Base-by-base conservation (phyloP, 2,797 vertebrate genomes). In the Cuculus canorus region DNA sequence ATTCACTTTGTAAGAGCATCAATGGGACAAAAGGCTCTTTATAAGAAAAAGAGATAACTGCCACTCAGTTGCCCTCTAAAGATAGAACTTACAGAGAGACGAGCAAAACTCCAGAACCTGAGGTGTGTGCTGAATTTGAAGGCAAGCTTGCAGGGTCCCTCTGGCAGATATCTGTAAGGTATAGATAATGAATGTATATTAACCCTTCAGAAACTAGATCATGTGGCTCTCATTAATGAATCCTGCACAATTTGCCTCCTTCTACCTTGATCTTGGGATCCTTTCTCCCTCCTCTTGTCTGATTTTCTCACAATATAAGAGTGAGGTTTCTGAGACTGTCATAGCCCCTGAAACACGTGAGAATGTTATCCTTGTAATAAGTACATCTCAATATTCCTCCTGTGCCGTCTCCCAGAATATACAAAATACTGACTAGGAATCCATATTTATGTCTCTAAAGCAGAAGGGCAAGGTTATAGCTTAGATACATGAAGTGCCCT, bases 351-450 rank as follows among this genome's bases (percentile, higher is more conserved):
- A 92, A 94, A 83, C 47, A 75, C 33, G 47, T 59, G 41, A 83
- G 90, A 90, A 93, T 69, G 27, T 94, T 86, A 77, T 27, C 90
- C 37, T 59, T 91, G 47, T 72, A 95, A 96, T 79, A 88, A 86
- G 35, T 59, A 22, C 63, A 86, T 95, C 80, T 90, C 76, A 81
- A 54, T 92, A 91, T 50, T 78, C 54, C 39, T 69, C 13, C 57
- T 54, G 27, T 64, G 37, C 1, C 2, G 13, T 59, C 72, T 90
- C 89, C 65, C 2, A 5, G 43, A 54, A 69, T 75, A 30, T 65
- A 76, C 72, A 75, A 93, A 87, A 65, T 66, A 39, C 39, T 76
- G 45, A 59, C 35, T 81, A 39, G 76, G 61, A 75, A 91, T 82
- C 35, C 37, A 94, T 75, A 80, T 89, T 95, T 92, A 69, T 82